These are phyloP conservation scores for Globodera rostochiensis DNA, from an alignment of 1,140 invertebrate genomes.

Conservation along the genomic window DNA sequence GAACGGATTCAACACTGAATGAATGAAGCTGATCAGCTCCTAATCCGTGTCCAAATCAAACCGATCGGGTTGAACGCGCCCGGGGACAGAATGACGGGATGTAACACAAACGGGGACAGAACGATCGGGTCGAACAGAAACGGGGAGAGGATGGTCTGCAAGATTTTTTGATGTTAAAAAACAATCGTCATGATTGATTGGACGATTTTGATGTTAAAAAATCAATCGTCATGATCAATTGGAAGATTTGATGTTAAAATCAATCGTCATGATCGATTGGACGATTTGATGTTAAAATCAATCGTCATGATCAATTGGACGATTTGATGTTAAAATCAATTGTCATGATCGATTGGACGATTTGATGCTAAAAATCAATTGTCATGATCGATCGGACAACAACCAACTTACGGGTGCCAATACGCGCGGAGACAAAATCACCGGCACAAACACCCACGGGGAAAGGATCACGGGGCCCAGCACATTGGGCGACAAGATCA, in stretches of 20 bases:
- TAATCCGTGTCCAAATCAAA: background rate
- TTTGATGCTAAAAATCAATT: too few species aligned
- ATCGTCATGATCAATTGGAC: too few species aligned
- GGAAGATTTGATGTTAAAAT: too few species aligned
- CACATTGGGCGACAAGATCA: constrained; percentile 50
- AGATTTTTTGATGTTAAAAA: constrained; percentile 21
- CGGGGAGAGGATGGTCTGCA: constrained; percentile 53
- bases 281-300: too few species aligned
- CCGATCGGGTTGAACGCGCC: constrained; percentile 38
- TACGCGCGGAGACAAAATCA: constrained; percentile 49
- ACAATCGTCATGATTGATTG: too few species aligned
- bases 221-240: too few species aligned
- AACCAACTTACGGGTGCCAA: constrained; percentile 36
- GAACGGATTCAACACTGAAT: constrained; percentile 35
- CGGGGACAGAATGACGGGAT: constrained; percentile 53
- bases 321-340: too few species aligned
- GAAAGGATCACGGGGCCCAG: constrained; percentile 55
- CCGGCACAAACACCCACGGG: constrained; percentile 52
- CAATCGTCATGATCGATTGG: too few species aligned
- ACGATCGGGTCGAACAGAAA: constrained; percentile 53
- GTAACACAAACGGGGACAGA: constrained; percentile 51
- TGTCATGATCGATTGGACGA: too few species aligned
- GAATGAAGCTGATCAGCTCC: too few species aligned
- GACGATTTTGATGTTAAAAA: too few species aligned
- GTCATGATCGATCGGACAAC: too few species aligned